Evolutionary conservation across 1,140 invertebrate genomes (phyloP), one percentile per base, ranked within the genome.

Genomic region (Brachionus angularis): DNA sequence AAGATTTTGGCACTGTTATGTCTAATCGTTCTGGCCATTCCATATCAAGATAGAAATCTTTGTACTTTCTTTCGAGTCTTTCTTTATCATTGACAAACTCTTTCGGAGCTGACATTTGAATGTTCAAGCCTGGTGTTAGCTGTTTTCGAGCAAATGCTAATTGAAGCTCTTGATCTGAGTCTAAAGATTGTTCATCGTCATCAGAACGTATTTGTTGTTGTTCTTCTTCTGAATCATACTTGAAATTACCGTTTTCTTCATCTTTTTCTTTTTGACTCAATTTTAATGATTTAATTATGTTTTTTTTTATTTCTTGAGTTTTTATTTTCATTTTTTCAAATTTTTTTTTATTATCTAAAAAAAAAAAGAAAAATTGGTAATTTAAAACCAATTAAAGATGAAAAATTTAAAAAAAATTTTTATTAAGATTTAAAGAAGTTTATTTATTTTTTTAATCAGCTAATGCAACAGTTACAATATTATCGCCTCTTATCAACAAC

Each of bases 401-500:
- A 31, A 67, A 67, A 50, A 16, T 8, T 47, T n/a, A 33, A 14
- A 39, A 39, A 31, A 42, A 44, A 42, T 18, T 55, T 55, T 55
- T 53, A 53, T 25, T n/a, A n/a, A n/a, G n/a, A n/a, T n/a, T n/a
- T n/a, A n/a, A 42, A 42, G 16, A 16, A 10, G 39, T 42, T 16
- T 42, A 16, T 42, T 42, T 42, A 10, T 10, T 42, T 64, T 42
- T 33, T 64, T 12, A 64, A 64, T 67, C 62, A 34, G 44, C 42
- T 7, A 47, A 23, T 25, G 53, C 46, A 72, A 88, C 82, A 42
- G 87, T 77, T 18, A 86, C 90, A 27, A 93, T 85, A 79, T 92
- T 89, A 79, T 93, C 91, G 21, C 91, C 91, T 71, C 91, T 84
- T 49, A 93, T 80, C 76, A 95, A 79, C 73, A 93, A 74, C 79